A percentile compares a stretch with the other conserved stretches of the same genome.
phyloP scores from a whole-genome alignment of 2,113 vertebrate species.

The Taurulus bubalis region DNA sequence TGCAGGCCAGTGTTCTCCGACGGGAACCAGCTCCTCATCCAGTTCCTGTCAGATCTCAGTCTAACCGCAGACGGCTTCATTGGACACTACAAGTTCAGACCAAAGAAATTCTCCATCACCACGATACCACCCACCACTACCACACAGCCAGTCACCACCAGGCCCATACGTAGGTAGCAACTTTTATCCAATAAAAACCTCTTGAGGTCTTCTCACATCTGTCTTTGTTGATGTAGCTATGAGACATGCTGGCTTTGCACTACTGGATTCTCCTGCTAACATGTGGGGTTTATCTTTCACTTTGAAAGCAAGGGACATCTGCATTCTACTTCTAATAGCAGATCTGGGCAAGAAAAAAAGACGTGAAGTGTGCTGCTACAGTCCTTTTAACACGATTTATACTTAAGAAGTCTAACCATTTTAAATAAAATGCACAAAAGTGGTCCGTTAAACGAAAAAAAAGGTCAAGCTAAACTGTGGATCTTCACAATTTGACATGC shows the following conservation, averaged over 20 bases:
- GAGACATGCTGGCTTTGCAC: neutral
- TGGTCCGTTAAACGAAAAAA: neutral
- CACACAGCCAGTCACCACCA: slow-evolving; percentile 82
- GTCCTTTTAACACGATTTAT: neutral
- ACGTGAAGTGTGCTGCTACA: neutral
- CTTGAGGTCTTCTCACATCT: slow-evolving; percentile 26
- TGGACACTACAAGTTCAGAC: slow-evolving; percentile 95
- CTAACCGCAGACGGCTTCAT: slow-evolving; percentile 98
- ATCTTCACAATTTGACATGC: neutral
- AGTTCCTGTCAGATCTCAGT: slow-evolving; percentile 98
- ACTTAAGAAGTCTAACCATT: neutral
- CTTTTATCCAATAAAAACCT: slow-evolving; percentile 42
- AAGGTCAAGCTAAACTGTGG: neutral
- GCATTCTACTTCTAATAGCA: slow-evolving; percentile 29
- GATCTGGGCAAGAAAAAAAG: slow-evolving; percentile 10
- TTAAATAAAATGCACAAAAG: neutral
- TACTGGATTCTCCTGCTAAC: slow-evolving; percentile 31
- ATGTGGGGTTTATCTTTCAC: slow-evolving; percentile 37
- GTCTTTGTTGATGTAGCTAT: slow-evolving; percentile 35
- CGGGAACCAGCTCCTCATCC: slow-evolving; percentile 93
- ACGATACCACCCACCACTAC: slow-evolving; percentile 85
- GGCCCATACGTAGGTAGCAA: slow-evolving; percentile 89
- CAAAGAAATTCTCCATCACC: slow-evolving; percentile 89
- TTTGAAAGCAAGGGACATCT: neutral
- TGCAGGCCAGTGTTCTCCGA: slow-evolving; percentile 94